Evolutionary conservation across 1,140 invertebrate species (phyloP).

Genomic region (Bombus pascuorum): DNA sequence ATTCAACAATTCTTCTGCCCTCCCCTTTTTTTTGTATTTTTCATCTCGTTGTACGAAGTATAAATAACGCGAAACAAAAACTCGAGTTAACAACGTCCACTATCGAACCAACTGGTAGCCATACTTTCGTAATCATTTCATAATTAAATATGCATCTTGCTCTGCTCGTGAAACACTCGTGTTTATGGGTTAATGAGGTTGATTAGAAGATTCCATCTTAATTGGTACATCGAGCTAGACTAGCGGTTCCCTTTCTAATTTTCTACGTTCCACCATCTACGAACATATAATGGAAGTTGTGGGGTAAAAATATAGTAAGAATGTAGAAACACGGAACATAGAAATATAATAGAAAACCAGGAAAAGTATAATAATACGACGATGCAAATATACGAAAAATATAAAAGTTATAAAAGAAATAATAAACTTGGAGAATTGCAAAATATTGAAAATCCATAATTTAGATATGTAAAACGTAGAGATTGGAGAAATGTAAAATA

Average conservation of each 20-base stretch:
- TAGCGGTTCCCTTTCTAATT: conserved; percentile 34
- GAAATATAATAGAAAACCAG: background rate
- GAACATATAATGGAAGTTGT: too few relatives aligned
- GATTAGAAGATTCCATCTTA: conserved; percentile 52
- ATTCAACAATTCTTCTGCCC: background rate
- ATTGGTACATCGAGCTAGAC: conserved; percentile 46
- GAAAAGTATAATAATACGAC: background rate
- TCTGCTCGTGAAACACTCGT: background rate
- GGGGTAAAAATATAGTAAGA: too few relatives aligned
- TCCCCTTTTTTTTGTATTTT: background rate
- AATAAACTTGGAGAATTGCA: too few relatives aligned
- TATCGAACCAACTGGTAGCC: background rate
- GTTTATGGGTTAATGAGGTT: conserved; percentile 59
- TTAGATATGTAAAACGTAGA: too few relatives aligned
- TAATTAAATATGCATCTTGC: conserved; percentile 2
- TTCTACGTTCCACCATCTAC: too few relatives aligned
- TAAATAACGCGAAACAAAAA: background rate
- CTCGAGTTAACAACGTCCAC: background rate
- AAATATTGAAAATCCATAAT: too few relatives aligned
- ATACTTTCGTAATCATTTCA: background rate
- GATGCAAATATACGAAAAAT: too few relatives aligned
- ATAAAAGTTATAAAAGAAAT: too few relatives aligned
- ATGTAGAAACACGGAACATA: too few relatives aligned
- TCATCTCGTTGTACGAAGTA: background rate
- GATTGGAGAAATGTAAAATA: too few relatives aligned